A percentile compares a stretch with the other conserved stretches of the same genome.
Conservation (phyloP, 2,113 vertebrate species). For the Nesoenas mayeri region DNA sequence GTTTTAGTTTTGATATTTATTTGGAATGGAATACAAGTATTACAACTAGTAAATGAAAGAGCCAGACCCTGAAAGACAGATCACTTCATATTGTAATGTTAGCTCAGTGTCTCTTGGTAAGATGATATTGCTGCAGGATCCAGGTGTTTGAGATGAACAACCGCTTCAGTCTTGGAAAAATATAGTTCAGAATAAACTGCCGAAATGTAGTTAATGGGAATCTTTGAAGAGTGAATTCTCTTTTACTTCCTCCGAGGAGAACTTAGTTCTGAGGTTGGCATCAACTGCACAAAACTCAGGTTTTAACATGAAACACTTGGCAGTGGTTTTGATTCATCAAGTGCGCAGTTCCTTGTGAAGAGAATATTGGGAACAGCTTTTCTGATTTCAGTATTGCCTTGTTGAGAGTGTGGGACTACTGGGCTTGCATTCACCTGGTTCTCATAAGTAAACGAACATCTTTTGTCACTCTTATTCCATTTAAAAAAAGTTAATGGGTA, state of each 20-base stretch:
- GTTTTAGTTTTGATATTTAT: neutral
- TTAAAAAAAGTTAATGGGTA: too few relatives aligned
- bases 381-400: neutral
- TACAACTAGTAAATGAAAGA: neutral
- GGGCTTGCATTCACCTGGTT: neutral
- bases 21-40: neutral
- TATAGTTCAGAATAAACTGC: neutral
- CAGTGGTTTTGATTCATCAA: neutral
- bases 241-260: neutral
- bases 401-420: fast-evolving
- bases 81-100: neutral
- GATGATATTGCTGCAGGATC: neutral
- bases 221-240: neutral
- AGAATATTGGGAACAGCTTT: neutral
- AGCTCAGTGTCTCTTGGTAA: neutral
- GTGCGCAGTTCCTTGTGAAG: fast-evolving
- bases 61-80: neutral
- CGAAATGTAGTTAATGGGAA: neutral
- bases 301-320: neutral
- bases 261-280: neutral
- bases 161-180: neutral
- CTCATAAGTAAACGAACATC: neutral
- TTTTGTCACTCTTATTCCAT: neutral
- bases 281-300: neutral
- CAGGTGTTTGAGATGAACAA: neutral